Base-by-base conservation (phyloP, 1,140 invertebrate genomes). In the Aphaenogaster ashmeadi region DNA sequence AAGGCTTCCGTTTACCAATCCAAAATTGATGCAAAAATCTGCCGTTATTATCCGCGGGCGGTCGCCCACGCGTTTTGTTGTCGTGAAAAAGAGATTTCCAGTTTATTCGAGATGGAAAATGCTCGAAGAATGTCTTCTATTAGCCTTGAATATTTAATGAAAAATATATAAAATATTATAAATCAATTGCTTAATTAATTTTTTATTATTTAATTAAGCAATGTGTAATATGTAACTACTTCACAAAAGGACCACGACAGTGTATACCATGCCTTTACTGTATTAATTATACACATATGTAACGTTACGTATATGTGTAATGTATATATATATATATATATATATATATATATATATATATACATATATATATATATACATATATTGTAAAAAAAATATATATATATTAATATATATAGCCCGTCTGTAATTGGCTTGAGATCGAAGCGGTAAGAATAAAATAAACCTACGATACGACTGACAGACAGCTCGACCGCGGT, bases 371-470 rank as follows among this genome's bases (percentile, higher is more conserved):
- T 1, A 27, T 27, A n/a, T n/a, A n/a, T n/a, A n/a, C n/a, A n/a
- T n/a, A n/a, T n/a, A n/a, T 27, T 27, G 27, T 27, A 27, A 27
- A 27, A 27, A 27, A 27, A 1, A 27, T 21, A 27, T 27, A 27
- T 1, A 27, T 27, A n/a, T n/a, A n/a, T n/a, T n/a, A n/a, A n/a
- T n/a, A n/a, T n/a, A 27, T 27, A 27, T 27, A 27, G 27, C 27
- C 27, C 27, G 56, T 33, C 44, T 52, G 56, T 87, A 87, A 87
- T 87, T 79, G 66, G 56, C 54, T 72, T 62, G 13, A 33, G n/a
- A 80, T 69, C 15, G 21, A 47, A 52, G n/a, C 38, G 33, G 38
- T 44, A 85, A 33, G 21, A 58, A 41, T 7, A 8, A 74, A 41
- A 41, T 7, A 8, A 74, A 41, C 18, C 5, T 33, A 56, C 15